Percentiles rank a stretch among this genome's conserved stretches.
Conservation (phyloP, 2,797 vertebrate species). For the Anableps anableps region DNA sequence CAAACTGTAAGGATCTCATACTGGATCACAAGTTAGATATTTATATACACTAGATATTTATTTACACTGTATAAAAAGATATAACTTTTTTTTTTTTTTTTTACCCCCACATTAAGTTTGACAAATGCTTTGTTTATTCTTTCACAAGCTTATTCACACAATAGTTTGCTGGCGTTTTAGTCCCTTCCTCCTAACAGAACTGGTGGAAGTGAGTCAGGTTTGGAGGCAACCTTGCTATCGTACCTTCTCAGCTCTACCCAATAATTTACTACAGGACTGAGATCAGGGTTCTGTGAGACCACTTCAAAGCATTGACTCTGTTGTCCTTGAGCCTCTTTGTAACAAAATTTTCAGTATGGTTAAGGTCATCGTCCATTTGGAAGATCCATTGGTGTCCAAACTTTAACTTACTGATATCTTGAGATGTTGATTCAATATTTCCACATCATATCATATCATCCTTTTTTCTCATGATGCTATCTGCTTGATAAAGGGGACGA, state of each 20-base stretch:
- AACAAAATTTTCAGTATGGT: no score
- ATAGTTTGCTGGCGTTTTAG: not conserved
- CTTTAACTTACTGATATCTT: not conserved
- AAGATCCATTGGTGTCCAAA: no score
- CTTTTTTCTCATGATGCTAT: not conserved
- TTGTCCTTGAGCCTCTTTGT: no score
- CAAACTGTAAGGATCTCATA: not conserved
- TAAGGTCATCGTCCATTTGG: no score
- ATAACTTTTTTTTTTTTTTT: no score
- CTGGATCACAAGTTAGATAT: not conserved
- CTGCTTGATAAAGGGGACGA: not conserved
- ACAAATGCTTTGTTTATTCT: not conserved
- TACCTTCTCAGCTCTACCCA: not conserved
- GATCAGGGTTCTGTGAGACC: not conserved
- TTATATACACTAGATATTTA: not conserved
- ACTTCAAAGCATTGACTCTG: not conserved
- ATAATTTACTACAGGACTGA: not conserved
- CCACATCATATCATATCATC: not conserved
- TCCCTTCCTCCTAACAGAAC: not conserved
- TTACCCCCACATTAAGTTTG: not conserved
- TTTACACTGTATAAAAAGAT: not conserved
- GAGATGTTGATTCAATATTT: not conserved
- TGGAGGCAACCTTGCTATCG: no score
- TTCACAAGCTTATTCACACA: not conserved
- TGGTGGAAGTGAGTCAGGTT: not conserved